Evolutionary conservation across 2,888 invertebrate species (phyloP), one percentile per base, ranked within the genome.

Genomic region (Netelia melanura): DNA sequence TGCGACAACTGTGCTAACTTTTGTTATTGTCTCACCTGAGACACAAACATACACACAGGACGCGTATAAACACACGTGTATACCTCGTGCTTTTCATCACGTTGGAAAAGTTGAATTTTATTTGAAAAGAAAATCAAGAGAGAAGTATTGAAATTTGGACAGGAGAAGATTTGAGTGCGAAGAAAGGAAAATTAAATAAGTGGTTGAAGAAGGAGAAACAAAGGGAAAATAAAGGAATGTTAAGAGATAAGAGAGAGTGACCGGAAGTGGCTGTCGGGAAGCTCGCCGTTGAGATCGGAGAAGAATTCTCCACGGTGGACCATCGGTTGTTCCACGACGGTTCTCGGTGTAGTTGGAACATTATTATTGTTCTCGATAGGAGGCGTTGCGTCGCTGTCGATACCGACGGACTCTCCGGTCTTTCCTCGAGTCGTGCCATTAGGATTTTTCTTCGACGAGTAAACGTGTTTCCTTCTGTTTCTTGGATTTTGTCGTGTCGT

Each of bases 281-380:
- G 56, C 65, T 65, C 65, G 8, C 17, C 10, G 70, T 61, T 14
- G n/a, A 5, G 62, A 64, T 56, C 52, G 70, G 17, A 54, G 43
- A 64, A 56, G 43, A 54, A 14, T 30, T 64, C 44, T 23, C 52
- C 43, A 21, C 38, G 30, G 75, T 78, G 68, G 68, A 77, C 61
- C 68, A 77, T 67, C 17, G 58, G 56, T 10, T 14, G 23, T 56
- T 54, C 25, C 38, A 25, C 67, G 44, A 58, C 14, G n/a, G 30
- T 62, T n/a, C 61, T 65, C 62, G 74, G 70, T 74, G 72, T 48
- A 14, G 48, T 48, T 44, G 80, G 75, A 71, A 44, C 17, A 76
- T 80, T 80, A 80, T 83, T 83, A 61, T 83, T 83, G 70, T 83
- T 79, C 75, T 75, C 82, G 71, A 70, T 70, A 78, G 76, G 52